Evolutionary conservation across 2,888 invertebrate genomes (phyloP), one percentile per base, ranked within the genome.

Genomic region (Agrochola lota): DNA sequence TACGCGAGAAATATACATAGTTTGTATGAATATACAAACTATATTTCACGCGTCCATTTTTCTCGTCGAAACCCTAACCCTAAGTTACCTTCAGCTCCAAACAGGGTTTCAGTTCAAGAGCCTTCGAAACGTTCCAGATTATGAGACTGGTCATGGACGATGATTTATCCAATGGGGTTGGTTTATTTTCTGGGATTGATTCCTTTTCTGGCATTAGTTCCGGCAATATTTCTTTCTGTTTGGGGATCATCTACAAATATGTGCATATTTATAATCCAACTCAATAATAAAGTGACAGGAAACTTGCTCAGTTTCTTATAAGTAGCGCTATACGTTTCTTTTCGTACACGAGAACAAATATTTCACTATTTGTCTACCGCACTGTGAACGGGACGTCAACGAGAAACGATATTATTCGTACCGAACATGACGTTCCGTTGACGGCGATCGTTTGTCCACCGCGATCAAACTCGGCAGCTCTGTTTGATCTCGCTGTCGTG

Each of bases 111-210:
- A 87, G 90, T 84, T 95, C 94, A 52, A 94, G 71, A 6, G 93
- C 95, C 90, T 96, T 96, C 5, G 93, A 89, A 81, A 96, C 89
- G 80, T 96, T 96, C 96, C 96, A 96, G 80, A 91, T 72, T 75
- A 96, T 93, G 43, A 96, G 90, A 74, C 93, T 91, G 60, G 88
- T 88, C 90, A 96, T 92, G 23, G 96, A 96, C 12, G 91, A 91
- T 57, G 84, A 71, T 75, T 85, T 79, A 15, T 40, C 52, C 35
- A 67, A 17, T 23, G 74, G 40, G 1, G 20, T 71, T 43, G 15
- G 1, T 15, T 77, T 15, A 23, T 26, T 73, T 49, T 63, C 12
- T 55, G 8, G 11, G 7, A 23, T 68, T 49, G n/a, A 17, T 35
- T 26, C 30, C n/a, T 72, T 26, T 35, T 46, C 4, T 59, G n/a